Percentiles rank a stretch among this genome's conserved stretches.
Evolutionary conservation across 64 coral and sea anemone species (phyloP).

Genomic region (Montipora foliosa): DNA sequence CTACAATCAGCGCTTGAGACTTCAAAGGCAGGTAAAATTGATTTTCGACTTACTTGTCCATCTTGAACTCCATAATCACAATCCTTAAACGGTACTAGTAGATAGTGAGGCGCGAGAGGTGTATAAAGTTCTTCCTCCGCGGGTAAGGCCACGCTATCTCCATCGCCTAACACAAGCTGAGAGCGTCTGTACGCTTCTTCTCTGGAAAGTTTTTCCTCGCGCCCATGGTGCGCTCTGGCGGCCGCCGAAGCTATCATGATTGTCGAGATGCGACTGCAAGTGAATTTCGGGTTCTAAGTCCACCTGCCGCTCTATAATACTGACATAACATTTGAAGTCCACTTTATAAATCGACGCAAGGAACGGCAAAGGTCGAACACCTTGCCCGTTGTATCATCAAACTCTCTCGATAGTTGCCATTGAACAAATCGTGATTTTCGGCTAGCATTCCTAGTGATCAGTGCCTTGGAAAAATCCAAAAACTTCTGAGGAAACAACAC

Average conservation of each 20-base stretch:
- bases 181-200: slow-evolving; percentile 83
- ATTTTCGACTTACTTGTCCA: slow-evolving; percentile 83
- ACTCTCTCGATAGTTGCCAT: slow-evolving; percentile 47
- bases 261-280: slow-evolving; percentile 81
- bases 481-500: slow-evolving; percentile 97
- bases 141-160: slow-evolving; percentile 40
- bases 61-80: slow-evolving; percentile 77
- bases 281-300: slow-evolving; percentile 82
- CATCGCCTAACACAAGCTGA: slow-evolving; percentile 55
- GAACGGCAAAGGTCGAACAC: slow-evolving; percentile 15
- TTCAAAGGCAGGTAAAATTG: slow-evolving; percentile 55
- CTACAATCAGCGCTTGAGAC: slow-evolving; percentile 49
- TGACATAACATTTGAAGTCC: slow-evolving; percentile 99
- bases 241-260: slow-evolving; percentile 94
- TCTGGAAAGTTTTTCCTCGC: slow-evolving; percentile 72
- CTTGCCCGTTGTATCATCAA: slow-evolving; percentile 50
- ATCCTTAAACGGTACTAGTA: slow-evolving; percentile 98
- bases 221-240: slow-evolving; percentile 81
- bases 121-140: slow-evolving; percentile 47
- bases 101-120: slow-evolving; percentile 78
- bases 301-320: slow-evolving; percentile 92
- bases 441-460: slow-evolving; percentile 27
- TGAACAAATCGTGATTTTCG: slow-evolving; percentile 39
- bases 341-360: slow-evolving; percentile 69
- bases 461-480: slow-evolving; percentile 85